Evolutionary conservation across 1,140 invertebrate species (phyloP).

Genomic region (Drosophila neocordata): DNA sequence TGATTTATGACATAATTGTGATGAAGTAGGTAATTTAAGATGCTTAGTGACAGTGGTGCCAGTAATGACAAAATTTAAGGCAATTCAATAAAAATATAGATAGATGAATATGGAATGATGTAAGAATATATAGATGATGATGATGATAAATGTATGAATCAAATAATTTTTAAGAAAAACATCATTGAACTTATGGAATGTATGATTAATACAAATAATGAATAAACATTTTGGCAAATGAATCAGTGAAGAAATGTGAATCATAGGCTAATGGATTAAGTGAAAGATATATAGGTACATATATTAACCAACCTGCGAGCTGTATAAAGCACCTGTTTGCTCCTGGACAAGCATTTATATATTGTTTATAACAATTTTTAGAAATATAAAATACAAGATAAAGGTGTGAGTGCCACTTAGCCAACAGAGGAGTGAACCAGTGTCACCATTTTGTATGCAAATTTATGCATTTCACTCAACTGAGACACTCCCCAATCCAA

Average conservation of each 20-base stretch:
- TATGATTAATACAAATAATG: not conserved
- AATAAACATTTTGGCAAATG: conserved; percentile 3
- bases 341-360: conserved; percentile 37
- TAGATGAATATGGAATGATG: not conserved
- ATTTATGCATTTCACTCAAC: conserved; percentile 10
- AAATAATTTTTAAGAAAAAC: not conserved
- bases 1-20: conserved; percentile 66
- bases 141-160: conserved; percentile 15
- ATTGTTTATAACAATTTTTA: not conserved
- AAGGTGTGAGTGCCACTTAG: conserved; percentile 2
- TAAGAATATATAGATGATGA: not conserved
- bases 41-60: not conserved
- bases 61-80: too few relatives aligned
- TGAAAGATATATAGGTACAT: too few relatives aligned
- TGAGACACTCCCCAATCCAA: not conserved
- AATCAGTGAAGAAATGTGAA: not conserved
- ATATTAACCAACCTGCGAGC: conserved; percentile 63
- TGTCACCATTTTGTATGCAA: not conserved
- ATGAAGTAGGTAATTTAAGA: conserved; percentile 9
- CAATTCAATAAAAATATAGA: conserved; percentile 11
- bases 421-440: not conserved
- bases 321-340: conserved; percentile 67
- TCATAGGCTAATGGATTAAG: not conserved
- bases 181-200: not conserved
- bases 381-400: conserved; percentile 33